These are phyloP conservation scores for Caenorhabditis sp. DNA, from an alignment of 2,888 invertebrate genomes.

Conservation along the genomic window DNA sequence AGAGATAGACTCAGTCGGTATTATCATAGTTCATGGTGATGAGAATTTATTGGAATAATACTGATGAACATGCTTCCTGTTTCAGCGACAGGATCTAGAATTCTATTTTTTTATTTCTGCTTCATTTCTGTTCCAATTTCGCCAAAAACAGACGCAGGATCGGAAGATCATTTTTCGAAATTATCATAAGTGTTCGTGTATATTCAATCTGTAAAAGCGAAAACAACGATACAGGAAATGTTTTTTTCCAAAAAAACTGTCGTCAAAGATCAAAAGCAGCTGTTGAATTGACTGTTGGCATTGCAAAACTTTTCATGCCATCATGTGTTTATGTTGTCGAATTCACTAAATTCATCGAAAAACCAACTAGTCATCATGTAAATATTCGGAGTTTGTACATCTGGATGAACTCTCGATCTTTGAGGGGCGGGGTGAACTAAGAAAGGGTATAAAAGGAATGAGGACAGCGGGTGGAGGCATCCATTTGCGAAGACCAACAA, in stretches of 20 bases:
- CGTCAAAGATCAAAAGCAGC: neutral
- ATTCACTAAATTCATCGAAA: slow-evolving; percentile 4
- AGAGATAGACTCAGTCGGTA: too few species aligned
- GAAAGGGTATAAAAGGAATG: slow-evolving; percentile 32
- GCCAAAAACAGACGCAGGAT: too few species aligned
- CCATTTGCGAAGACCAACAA: slow-evolving; percentile 35
- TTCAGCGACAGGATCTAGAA: too few species aligned
- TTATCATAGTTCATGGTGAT: too few species aligned
- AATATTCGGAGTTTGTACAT: slow-evolving; percentile 48
- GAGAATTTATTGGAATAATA: too few species aligned
- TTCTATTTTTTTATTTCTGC: too few species aligned
- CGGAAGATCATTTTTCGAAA: too few species aligned
- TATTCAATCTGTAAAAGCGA: too few species aligned
- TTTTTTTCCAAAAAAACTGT: neutral
- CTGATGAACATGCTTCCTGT: too few species aligned
- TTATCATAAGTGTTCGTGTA: too few species aligned
- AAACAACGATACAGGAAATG: too few species aligned
- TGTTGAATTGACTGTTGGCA: neutral
- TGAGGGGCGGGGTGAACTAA: slow-evolving; percentile 18
- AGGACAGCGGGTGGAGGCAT: neutral
- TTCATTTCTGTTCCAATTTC: too few species aligned
- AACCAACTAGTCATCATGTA: slow-evolving; percentile 50
- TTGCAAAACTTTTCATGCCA: neutral
- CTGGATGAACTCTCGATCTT: slow-evolving; percentile 46
- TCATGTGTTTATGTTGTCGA: slow-evolving; percentile 25